Percentiles rank a stretch among this genome's conserved stretches.
Conservation (phyloP, 2,797 vertebrate genomes). For the Pteronotus mesoamericanus region DNA sequence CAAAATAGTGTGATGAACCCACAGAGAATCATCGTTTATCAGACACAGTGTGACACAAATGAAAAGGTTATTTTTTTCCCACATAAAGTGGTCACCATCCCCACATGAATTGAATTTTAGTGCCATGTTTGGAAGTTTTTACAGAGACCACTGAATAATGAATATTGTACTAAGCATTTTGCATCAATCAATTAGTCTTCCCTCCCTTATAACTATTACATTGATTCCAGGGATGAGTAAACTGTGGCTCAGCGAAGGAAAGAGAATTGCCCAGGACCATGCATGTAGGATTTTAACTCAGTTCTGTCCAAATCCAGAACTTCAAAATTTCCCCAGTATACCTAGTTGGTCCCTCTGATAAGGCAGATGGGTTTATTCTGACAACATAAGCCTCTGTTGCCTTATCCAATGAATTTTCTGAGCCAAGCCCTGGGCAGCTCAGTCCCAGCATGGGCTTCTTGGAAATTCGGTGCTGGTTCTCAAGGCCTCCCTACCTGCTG, state of each 20-base stretch:
- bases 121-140: neutral
- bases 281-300: neutral
- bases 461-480: neutral
- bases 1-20: neutral
- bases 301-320: neutral
- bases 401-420: neutral
- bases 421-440: neutral
- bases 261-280: neutral
- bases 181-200: neutral
- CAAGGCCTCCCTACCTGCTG: slow-evolving; percentile 39
- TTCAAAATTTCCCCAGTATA: neutral
- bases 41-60: neutral
- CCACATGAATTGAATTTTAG: neutral
- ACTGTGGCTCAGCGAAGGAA: neutral
- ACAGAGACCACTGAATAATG: neutral
- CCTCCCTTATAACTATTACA: neutral
- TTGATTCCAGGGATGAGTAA: neutral
- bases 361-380: neutral
- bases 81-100: neutral
- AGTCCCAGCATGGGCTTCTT: neutral
- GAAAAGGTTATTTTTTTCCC: neutral
- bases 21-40: neutral
- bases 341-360: neutral
- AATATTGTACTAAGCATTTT: neutral
- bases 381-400: neutral